Evolutionary conservation across 2,888 invertebrate species (phyloP), one percentile per base, ranked within the genome.

Genomic region (Cataglyphis altisquamis): DNA sequence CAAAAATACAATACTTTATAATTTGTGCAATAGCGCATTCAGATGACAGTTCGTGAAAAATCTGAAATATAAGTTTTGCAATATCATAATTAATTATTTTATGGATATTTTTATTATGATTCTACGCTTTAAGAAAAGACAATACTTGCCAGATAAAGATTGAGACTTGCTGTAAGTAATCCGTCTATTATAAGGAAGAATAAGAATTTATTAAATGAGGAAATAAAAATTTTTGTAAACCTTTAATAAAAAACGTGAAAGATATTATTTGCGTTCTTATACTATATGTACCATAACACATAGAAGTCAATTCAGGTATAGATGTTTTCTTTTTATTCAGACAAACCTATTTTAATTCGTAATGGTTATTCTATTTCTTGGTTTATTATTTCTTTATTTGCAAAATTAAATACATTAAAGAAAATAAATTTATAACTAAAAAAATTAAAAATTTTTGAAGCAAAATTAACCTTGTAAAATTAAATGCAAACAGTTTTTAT

Each of bases 61-160:
- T 41, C 77, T 77, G 10, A 12, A 55, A 67, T 18, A n/a, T 3
- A 12, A 67, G 2, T 62, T 62, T 15, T 48, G 29, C 1, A 67
- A 25, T 18, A 45, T 18, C n/a, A 21, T 9, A 5, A 29, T 48
- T 9, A 67, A 48, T 67, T 48, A 18, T 29, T 29, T 12, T 12
- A 5, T 18, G 0, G 1, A n/a, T 21, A 0, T 48, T 29, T 32
- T 9, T 9, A 68, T 48, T 18, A 29, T 9, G 3, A 45, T n/a
- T 48, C 10, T 32, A 68, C 1, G 0, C 9, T 18, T 64, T 36
- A 45, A 63, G 15, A 45, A 18, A 32, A 41, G n/a, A 29, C 2
- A 0, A 15, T 41, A 78, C 68, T 64, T 68, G 68, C 68, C 21
- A 41, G 68, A 78, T 55, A 78, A 68, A 78, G 78, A 57, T 78